Conservation (phyloP, 2,797 vertebrate species). For the Rhynchonycteris naso region DNA sequence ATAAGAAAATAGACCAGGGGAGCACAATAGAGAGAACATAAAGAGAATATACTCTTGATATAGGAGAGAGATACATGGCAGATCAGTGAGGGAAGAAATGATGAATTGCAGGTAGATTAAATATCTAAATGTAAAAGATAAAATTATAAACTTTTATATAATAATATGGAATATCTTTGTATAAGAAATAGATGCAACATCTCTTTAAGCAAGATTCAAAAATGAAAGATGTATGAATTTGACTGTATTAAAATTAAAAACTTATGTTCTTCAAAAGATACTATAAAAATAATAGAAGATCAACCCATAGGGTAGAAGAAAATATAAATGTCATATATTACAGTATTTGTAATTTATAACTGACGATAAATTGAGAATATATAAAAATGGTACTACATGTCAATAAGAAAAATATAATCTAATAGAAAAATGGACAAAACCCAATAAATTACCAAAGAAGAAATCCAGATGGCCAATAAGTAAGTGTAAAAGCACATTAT, state of each 20-base stretch:
- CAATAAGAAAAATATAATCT: neutral
- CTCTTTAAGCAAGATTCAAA: neutral
- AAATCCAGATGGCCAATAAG: slow-evolving; percentile 1
- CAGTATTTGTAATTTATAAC: neutral
- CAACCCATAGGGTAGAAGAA: neutral
- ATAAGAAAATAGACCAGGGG: neutral
- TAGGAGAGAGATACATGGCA: neutral
- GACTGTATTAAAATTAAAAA: neutral
- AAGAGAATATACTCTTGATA: neutral
- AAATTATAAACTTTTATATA: neutral
- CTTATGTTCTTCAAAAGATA: neutral
- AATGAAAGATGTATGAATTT: neutral
- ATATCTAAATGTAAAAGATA: neutral
- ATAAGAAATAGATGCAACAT: neutral
- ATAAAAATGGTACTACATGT: neutral
- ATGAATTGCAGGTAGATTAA: neutral
- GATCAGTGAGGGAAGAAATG: neutral
- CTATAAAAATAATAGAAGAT: neutral
- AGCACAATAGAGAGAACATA: neutral
- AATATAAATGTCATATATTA: neutral
- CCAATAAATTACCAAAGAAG: neutral
- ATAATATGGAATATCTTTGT: neutral
- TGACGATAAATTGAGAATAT: neutral
- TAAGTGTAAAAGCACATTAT: neutral
- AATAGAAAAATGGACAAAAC: neutral